Evolutionary conservation across 2,888 invertebrate genomes (phyloP).

Genomic region (Augochlorella aurata): DNA sequence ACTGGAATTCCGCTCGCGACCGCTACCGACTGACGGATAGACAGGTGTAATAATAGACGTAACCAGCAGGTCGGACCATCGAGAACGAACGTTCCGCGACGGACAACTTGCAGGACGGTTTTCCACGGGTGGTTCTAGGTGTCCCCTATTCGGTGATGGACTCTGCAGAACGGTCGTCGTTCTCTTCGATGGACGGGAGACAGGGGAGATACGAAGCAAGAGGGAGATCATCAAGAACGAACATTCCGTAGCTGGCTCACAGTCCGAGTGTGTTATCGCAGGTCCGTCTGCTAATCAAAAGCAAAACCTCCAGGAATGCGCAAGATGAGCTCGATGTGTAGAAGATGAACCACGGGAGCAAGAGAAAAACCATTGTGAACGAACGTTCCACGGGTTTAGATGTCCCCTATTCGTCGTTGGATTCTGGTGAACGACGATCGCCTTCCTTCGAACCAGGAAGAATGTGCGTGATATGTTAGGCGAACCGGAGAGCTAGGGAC

Average conservation of each 20-base stretch:
- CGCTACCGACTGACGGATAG: slow-evolving; percentile 66
- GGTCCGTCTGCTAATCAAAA: too few relatives aligned
- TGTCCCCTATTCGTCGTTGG: neutral
- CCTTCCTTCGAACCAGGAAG: too few relatives aligned
- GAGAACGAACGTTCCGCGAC: slow-evolving; percentile 41
- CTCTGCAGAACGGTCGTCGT: neutral
- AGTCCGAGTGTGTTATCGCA: too few relatives aligned
- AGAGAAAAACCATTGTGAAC: neutral
- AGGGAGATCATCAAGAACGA: neutral
- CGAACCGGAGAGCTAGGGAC: neutral
- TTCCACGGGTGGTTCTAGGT: neutral
- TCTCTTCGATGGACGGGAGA: neutral
- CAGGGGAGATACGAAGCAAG: neutral
- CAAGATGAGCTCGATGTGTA: neutral
- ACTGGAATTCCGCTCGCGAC: slow-evolving; percentile 74
- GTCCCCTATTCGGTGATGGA: neutral
- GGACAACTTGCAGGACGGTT: neutral
- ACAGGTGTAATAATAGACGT: slow-evolving; percentile 79
- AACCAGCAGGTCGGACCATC: slow-evolving; percentile 72
- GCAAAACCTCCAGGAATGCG: neutral
- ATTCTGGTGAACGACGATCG: neutral
- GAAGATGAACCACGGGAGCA: neutral
- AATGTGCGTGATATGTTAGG: neutral
- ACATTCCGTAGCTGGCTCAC: neutral
- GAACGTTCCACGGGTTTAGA: neutral